Conservation (phyloP, 2,797 vertebrate genomes). For the Poecilia velifera region DNA sequence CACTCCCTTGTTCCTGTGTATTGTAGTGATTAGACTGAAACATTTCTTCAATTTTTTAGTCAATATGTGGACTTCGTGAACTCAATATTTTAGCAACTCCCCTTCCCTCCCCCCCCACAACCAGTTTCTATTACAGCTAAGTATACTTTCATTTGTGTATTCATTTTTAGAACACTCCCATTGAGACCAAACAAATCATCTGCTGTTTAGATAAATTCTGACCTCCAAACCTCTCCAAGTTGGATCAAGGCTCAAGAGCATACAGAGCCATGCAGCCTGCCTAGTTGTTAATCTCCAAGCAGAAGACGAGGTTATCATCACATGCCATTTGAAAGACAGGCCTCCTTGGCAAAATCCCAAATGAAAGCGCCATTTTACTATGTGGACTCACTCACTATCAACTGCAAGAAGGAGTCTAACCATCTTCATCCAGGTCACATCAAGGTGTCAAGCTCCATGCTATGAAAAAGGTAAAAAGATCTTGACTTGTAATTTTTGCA, state of each 20-base stretch:
- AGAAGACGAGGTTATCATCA: constrained; percentile 66
- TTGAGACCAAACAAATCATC: constrained; percentile 71
- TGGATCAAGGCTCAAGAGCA: constrained; percentile 53
- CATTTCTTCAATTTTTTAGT: constrained; percentile 14
- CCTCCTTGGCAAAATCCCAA: constrained; percentile 53
- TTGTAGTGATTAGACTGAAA: constrained; percentile 11
- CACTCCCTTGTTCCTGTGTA: constrained; percentile 17
- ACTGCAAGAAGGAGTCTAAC: constrained; percentile 33
- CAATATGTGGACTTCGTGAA: constrained; percentile 4
- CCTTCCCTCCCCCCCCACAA: constrained; percentile 1
- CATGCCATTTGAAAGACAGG: constrained; percentile 52
- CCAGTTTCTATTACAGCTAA: constrained; percentile 22
- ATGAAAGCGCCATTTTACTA: constrained; percentile 43
- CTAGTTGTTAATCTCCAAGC: constrained; percentile 57
- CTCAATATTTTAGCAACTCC: not conserved
- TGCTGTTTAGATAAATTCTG: constrained; percentile 80
- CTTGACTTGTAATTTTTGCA: not conserved
- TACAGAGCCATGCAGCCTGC: constrained; percentile 49
- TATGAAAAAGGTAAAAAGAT: not conserved
- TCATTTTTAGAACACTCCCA: constrained; percentile 54
- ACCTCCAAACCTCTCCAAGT: constrained; percentile 64
- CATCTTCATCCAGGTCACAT: constrained; percentile 32
- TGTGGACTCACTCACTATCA: constrained; percentile 43
- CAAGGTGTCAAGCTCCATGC: constrained; percentile 28
- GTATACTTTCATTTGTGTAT: constrained; percentile 48